These are phyloP conservation scores for Prenolepis imparis DNA, from an alignment of 2,888 invertebrate genomes.

Conservation along the genomic window DNA sequence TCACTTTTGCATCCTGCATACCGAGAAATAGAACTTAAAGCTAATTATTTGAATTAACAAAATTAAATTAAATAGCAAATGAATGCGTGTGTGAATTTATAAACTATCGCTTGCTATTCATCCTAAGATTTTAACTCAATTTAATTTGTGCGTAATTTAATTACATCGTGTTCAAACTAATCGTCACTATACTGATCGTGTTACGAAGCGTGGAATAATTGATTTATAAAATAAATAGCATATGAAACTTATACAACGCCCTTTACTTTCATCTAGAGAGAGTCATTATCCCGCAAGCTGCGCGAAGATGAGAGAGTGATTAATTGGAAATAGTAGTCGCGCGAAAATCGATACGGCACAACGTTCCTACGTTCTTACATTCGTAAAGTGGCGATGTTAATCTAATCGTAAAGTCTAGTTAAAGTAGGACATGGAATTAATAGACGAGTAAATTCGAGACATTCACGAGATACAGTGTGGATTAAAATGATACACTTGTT, in stretches of 20 bases:
- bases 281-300: constrained; percentile 16
- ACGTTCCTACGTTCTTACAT: constrained; percentile 35
- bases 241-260: neutral
- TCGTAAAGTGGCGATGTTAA: constrained; percentile 24
- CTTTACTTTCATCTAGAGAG: neutral
- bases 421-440: constrained; percentile 28
- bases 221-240: constrained; percentile 17
- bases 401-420: constrained; percentile 19
- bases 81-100: neutral
- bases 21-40: neutral
- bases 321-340: constrained; percentile 41
- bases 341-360: constrained; percentile 37
- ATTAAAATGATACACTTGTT: constrained; percentile 11
- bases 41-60: neutral
- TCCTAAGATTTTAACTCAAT: neutral
- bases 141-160: constrained; percentile 24
- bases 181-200: neutral
- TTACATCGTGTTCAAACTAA: neutral
- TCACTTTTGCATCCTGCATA: neutral
- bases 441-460: constrained; percentile 31
- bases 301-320: constrained; percentile 40
- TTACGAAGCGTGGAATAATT: neutral
- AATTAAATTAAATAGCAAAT: constrained; percentile 19
- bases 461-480: constrained; percentile 13
- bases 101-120: neutral